These are phyloP conservation scores for Caenorhabditis sp. DNA, from an alignment of 2,888 invertebrate genomes.

Conservation along the genomic window DNA sequence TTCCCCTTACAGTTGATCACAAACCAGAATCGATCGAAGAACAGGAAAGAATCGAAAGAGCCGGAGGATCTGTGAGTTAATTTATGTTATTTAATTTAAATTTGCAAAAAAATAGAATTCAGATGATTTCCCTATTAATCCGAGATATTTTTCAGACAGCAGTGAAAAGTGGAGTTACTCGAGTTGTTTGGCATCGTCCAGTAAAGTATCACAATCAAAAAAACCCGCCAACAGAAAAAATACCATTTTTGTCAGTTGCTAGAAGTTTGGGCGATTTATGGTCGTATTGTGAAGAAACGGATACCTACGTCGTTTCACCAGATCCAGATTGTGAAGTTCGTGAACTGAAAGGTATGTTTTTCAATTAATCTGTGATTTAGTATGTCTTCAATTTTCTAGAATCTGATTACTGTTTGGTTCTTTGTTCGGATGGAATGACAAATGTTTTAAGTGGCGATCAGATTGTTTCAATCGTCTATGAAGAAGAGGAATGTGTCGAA, in stretches of 20 bases:
- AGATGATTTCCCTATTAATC: too few species aligned
- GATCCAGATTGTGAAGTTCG: conserved; percentile 89
- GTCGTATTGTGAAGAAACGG: conserved; percentile 90
- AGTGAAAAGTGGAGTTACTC: conserved; percentile 83
- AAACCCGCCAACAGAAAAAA: conserved; percentile 89
- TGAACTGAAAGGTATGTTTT: conserved; percentile 13
- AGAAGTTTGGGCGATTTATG: conserved; percentile 94
- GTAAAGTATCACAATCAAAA: conserved; percentile 84
- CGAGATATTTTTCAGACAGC: conserved; percentile 71
- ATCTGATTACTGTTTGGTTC: conserved; percentile 80
- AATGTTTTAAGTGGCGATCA: conserved; percentile 88
- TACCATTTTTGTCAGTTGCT: conserved; percentile 94
- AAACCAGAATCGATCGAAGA: conserved; percentile 90
- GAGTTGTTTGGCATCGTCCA: conserved; percentile 97
- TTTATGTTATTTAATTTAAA: background rate
- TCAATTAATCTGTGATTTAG: too few species aligned
- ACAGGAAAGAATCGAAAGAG: conserved; percentile 80
- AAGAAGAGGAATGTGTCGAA: conserved; percentile 4
- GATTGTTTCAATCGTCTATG: conserved; percentile 75
- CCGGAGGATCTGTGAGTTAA: conserved; percentile 68
- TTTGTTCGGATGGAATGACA: conserved; percentile 96
- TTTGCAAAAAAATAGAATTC: too few species aligned
- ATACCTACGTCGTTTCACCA: conserved; percentile 95
- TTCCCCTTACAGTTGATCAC: conserved; percentile 84
- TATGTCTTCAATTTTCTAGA: conserved; percentile 71